Conservation (phyloP, 2,113 vertebrate genomes). For the Oryzias curvinotus region DNA sequence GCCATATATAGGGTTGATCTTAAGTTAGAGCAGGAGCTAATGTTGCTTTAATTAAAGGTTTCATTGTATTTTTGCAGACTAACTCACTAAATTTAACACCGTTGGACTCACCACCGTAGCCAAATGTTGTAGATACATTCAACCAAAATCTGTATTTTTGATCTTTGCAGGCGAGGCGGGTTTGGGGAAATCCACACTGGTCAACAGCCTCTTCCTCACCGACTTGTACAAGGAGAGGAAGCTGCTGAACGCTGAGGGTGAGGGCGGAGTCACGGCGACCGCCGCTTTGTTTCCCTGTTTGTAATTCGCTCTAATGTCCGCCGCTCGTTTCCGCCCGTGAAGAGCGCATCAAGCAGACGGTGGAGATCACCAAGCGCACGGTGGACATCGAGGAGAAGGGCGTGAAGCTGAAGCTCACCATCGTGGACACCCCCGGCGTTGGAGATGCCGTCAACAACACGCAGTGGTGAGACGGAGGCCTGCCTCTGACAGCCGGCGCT, state of each 20-base stretch:
- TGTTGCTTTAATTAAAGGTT: no score
- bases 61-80: no score
- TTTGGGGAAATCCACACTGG: slow-evolving; percentile 90
- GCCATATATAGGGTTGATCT: no score
- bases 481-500: neutral
- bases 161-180: slow-evolving; percentile 85
- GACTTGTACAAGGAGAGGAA: slow-evolving; percentile 73
- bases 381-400: slow-evolving; percentile 87
- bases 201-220: slow-evolving; percentile 76
- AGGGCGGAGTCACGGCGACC: neutral
- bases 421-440: slow-evolving; percentile 72
- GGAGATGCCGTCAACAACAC: slow-evolving; percentile 76
- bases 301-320: neutral
- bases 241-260: slow-evolving; percentile 72
- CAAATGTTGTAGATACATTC: no score
- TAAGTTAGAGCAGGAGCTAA: no score
- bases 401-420: slow-evolving; percentile 73
- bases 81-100: no score
- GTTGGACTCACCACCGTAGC: no score
- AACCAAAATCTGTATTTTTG: no score
- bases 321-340: neutral
- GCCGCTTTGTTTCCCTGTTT: neutral
- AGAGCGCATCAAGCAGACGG: slow-evolving; percentile 91
- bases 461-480: slow-evolving; percentile 48
- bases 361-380: slow-evolving; percentile 89